phyloP scores from a whole-genome alignment of 2,113 vertebrate genomes.

The Garra rufa region DNA sequence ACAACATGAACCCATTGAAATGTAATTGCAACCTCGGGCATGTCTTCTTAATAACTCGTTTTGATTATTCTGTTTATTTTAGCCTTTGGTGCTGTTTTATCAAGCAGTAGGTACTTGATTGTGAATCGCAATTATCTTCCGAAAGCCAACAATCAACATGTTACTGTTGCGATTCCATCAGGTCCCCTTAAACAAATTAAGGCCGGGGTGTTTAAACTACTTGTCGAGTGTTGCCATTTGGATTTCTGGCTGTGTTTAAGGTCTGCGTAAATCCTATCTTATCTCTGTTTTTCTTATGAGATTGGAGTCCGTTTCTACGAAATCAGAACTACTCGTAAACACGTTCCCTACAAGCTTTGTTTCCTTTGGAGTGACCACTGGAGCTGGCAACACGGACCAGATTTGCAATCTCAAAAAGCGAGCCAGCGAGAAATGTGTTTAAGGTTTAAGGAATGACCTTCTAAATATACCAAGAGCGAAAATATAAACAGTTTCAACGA shows the following conservation, averaged over 20 bases:
- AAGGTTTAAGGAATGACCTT: constrained; percentile 47
- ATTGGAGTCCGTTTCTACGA: constrained; percentile 55
- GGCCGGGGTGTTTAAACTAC: constrained; percentile 34
- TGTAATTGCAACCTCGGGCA: constrained; percentile 23
- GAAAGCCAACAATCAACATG: constrained; percentile 53
- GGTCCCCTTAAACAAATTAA: constrained; percentile 44
- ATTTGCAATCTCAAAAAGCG: constrained; percentile 39
- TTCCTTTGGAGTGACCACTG: constrained; percentile 50
- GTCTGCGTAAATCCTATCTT: constrained; percentile 58
- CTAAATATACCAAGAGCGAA: constrained; percentile 43
- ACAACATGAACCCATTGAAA: background rate
- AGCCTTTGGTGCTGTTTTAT: constrained; percentile 38
- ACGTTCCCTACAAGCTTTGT: constrained; percentile 48
- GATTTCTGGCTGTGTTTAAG: constrained; percentile 41
- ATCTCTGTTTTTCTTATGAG: constrained; percentile 61
- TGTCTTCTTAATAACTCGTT: constrained; percentile 22
- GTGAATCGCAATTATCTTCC: constrained; percentile 48
- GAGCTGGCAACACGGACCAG: constrained; percentile 31
- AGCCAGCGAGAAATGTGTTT: constrained; percentile 47
- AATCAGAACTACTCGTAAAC: constrained; percentile 57
- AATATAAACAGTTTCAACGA: constrained; percentile 44
- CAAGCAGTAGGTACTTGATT: constrained; percentile 54
- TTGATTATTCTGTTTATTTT: constrained; percentile 48
- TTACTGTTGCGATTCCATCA: constrained; percentile 41
- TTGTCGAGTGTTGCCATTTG: constrained; percentile 47